A percentile compares a stretch with the other conserved stretches of the same genome.
Conservation (phyloP, 1,140 invertebrate species). For the Hermatobates lingyangjiaoensis region DNA sequence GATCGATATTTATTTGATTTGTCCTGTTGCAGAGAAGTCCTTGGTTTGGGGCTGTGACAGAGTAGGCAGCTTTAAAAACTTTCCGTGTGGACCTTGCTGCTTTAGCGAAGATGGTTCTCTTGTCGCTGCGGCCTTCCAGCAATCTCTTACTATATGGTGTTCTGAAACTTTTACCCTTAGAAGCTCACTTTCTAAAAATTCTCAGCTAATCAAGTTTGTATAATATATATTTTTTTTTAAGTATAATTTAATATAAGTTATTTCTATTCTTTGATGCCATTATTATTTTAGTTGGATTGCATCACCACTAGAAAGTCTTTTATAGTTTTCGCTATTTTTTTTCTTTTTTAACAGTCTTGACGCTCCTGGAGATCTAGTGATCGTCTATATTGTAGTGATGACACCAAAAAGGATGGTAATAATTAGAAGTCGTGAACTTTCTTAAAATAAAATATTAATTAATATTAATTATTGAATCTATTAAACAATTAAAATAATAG, state of each 20-base stretch:
- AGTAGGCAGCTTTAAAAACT: background rate
- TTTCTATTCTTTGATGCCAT: background rate
- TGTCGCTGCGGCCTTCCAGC: background rate
- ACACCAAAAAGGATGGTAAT: no score
- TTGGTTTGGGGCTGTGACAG: background rate
- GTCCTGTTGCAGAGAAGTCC: background rate
- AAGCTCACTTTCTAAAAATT: background rate
- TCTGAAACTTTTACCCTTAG: background rate
- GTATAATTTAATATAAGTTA: background rate
- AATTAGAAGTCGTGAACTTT: no score
- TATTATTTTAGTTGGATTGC: background rate
- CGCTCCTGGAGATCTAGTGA: background rate
- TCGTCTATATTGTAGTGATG: no score
- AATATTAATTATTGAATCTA: no score
- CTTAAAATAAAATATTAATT: no score
- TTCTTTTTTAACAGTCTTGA: background rate
- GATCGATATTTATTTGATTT: no score
- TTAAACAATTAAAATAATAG: no score
- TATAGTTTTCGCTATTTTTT: background rate
- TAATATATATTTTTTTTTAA: background rate
- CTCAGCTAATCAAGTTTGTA: background rate
- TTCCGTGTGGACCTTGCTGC: background rate
- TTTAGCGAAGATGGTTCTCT: background rate
- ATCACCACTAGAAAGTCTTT: background rate
- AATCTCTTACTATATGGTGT: background rate